Base-by-base conservation (phyloP, 2,888 invertebrate genomes). In the Heterodera filipjevi region DNA sequence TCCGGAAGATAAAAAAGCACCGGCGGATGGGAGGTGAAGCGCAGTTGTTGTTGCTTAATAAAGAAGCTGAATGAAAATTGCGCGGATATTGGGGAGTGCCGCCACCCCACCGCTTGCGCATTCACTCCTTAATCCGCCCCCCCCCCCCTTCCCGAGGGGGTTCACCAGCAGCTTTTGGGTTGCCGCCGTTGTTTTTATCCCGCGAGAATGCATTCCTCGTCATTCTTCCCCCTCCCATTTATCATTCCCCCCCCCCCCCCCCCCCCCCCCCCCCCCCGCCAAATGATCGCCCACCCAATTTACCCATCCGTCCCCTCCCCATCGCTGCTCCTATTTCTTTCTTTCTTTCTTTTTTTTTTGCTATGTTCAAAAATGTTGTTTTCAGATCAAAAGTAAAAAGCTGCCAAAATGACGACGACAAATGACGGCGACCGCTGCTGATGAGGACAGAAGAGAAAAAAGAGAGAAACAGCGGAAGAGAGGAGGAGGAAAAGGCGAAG, bases 391-490 rank as follows among this genome's bases (percentile, higher is more conserved):
- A n/a, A 59, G 59, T 27, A 22, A 59, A 53, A 53, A 59, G 59
- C 59, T n/a, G 59, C 59, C 59, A 59, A 59, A 59, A 59, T 59
- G 59, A 32, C 35, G 66, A 16, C 66, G 68, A 68, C 68, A 68
- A 68, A 68, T 68, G 68, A 68, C 68, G 68, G 33, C 32, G n/a
- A n/a, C n/a, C n/a, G n/a, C n/a, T 27, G 64, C 64, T 66, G 66
- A 32, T 30, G 66, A 22, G 66, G 3, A 66, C 66, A 19, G 30
- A 2, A 33, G 10, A 27, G 64, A 64, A 22, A 64, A 64, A 64
- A 16, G 64, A 27, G 19, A 3, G 66, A 1, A 3, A 32, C n/a
- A n/a, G n/a, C 12, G 32, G 16, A 32, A 19, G 33, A 16, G 3
- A 33, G 6, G 33, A 22, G 33, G 33, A 35, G 33, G 16, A 30